Conservation (phyloP, 2,797 vertebrate species). For the Danio choprae region DNA sequence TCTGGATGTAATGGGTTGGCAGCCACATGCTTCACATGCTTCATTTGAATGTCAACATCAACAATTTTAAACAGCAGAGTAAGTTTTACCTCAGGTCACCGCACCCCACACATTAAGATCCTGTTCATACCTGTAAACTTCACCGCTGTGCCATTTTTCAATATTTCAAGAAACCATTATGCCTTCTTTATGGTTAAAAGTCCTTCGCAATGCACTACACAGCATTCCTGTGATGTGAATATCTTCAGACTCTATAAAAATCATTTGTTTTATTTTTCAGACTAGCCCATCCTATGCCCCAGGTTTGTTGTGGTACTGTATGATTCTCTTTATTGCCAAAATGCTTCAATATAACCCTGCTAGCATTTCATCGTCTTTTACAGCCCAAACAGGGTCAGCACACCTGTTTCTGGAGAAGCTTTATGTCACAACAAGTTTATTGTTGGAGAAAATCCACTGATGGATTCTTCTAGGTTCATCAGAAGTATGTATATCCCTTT, state of each 20-base stretch:
- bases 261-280: neutral
- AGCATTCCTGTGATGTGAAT: neutral
- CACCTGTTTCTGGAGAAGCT: constrained; percentile 59
- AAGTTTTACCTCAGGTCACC: neutral
- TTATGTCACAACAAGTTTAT: constrained; percentile 53
- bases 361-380: constrained; percentile 57
- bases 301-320: neutral
- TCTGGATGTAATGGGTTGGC: no score
- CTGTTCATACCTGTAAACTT: neutral
- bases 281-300: neutral
- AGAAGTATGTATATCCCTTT: constrained; percentile 51
- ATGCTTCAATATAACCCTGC: constrained; percentile 34
- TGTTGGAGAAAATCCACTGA: constrained; percentile 56
- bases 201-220: neutral
- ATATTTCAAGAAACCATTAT: neutral
- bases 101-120: constrained; percentile 1
- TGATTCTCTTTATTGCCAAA: constrained; percentile 45
- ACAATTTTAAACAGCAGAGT: neutral
- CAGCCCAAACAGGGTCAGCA: constrained; percentile 65
- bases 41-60: no score
- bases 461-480: constrained; percentile 58
- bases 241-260: neutral
- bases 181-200: neutral
- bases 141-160: constrained; percentile 4
- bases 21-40: no score